Base-by-base conservation (phyloP, 1,140 invertebrate species). In the Ostrea denselamellosa region DNA sequence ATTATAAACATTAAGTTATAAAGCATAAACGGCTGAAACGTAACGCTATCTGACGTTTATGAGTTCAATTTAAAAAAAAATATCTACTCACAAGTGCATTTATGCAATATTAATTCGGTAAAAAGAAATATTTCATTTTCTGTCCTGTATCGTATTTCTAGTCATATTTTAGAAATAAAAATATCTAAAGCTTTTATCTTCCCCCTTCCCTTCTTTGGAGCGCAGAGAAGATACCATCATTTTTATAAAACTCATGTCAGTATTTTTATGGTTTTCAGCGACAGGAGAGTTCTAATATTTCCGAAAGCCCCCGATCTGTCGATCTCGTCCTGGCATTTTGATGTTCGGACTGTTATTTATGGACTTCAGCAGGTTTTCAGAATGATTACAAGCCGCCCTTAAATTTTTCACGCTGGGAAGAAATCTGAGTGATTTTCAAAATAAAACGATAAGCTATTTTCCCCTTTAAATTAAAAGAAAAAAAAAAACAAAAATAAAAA, bases 201-300 rank as follows among this genome's bases (percentile, higher is more conserved):
- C 82, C 34, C 28, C 51, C 22, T 14, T 77, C 68, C 25, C 10
- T 77, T 77, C 68, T 77, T 77, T 77, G 12, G 68, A 77, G 25
- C 68, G 12, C 22, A 25, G 68, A 14, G 28, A 77, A 77, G 68
- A 77, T 77, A 77, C 68, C 68, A 77, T 77, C 68, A 77, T 77
- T 77, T 25, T 77, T 77, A 77, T 77, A 77, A 77, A 77, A 77
- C 68, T 77, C 68, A 9, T 77, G 68, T 77, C 68, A 77, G 68
- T 53, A 83, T 53, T 87, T 87, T 87, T 87, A 87, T 87, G 86
- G 82, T 87, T 87, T 85, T 87, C 81, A 54, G 82, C 83, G 86
- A 87, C 86, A 87, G 82, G 28, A 87, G 83, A 84, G 83, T 71
- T 87, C 86, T 87, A 71, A 85, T 58, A 71, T 84, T 87, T 84